Base-by-base conservation (phyloP, 30 jellyfish, hydroid and myxozoan genomes). In the Sanderia malayensis region DNA sequence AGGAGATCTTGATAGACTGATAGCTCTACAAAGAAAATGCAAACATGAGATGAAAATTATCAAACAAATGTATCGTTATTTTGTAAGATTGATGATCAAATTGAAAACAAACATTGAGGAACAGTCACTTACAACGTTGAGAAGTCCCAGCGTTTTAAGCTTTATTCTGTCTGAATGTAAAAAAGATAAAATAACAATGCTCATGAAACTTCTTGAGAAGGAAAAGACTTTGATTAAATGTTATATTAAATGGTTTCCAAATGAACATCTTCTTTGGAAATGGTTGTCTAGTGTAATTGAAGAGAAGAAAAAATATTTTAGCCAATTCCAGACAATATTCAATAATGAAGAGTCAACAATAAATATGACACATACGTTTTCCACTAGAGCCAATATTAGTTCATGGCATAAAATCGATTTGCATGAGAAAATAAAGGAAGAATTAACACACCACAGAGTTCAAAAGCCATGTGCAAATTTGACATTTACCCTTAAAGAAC, bases 271-370 rank as follows among this genome's bases (percentile, higher is more conserved):
- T 29, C 81, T 88, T 32, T 88, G 97, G 97, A 74, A 72, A 21
- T 88, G 97, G 97, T 21, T 88, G 87, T 19, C 70, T 58, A 88
- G 97, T 80, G 92, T 75, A 4, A 52, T 62, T 23, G 70, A 67
- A 3, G 83, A 70, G 19, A 60, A 67, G 37, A 41, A 45, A 52
- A 34, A 49, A 49, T 2, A 9, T 15, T n/a, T n/a, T n/a, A n/a
- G n/a, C n/a, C n/a, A n/a, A n/a, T n/a, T n/a, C n/a, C n/a, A n/a
- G n/a, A n/a, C 15, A 8, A 41, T 8, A 6, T 41, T 41, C 55
- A 41, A 41, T 8, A 6, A 41, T 41, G 55, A 41, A 41, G 15
- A 41, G 15, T 41, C 11, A 41, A 15, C 8, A 41, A 6, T 15
- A 6, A 6, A 41, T 15, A 8, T 41, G 15, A 6, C 11, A 41